These are phyloP conservation scores for Drosophila nigritarsus DNA, from an alignment of 2,888 invertebrate species.

Conservation along the genomic window DNA sequence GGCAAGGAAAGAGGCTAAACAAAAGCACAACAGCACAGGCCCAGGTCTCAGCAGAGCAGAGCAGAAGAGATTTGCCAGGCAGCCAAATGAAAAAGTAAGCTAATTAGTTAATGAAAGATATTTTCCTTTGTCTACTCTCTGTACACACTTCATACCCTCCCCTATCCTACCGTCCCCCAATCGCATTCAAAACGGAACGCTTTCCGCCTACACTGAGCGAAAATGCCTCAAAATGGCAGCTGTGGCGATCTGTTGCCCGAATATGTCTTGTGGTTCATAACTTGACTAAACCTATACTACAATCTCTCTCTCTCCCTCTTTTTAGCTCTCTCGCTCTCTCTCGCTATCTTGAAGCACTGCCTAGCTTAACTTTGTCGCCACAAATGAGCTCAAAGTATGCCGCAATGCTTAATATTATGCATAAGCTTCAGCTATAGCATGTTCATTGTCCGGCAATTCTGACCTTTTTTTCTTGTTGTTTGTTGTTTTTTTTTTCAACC, in stretches of 20 bases:
- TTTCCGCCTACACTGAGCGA: neutral
- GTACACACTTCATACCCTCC: neutral
- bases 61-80: constrained; percentile 25
- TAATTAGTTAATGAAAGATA: constrained; percentile 81
- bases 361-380: neutral
- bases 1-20: constrained; percentile 36
- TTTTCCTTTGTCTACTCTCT: constrained; percentile 71
- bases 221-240: constrained; percentile 3
- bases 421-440: constrained; percentile 15
- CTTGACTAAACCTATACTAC: neutral
- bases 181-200: neutral
- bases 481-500: neutral
- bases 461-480: constrained; percentile 23
- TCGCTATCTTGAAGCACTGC: too few relatives aligned
- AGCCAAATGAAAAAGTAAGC: constrained; percentile 76
- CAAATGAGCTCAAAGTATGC: neutral
- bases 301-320: neutral
- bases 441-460: constrained; percentile 33
- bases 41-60: constrained; percentile 29
- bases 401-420: neutral
- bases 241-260: neutral
- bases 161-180: fast-evolving
- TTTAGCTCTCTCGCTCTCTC: neutral
- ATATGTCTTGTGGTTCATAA: neutral
- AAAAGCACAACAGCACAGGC: constrained; percentile 59